phyloP scores from a whole-genome alignment of 1,140 invertebrate genomes.

The Drosophila ficusphila region DNA sequence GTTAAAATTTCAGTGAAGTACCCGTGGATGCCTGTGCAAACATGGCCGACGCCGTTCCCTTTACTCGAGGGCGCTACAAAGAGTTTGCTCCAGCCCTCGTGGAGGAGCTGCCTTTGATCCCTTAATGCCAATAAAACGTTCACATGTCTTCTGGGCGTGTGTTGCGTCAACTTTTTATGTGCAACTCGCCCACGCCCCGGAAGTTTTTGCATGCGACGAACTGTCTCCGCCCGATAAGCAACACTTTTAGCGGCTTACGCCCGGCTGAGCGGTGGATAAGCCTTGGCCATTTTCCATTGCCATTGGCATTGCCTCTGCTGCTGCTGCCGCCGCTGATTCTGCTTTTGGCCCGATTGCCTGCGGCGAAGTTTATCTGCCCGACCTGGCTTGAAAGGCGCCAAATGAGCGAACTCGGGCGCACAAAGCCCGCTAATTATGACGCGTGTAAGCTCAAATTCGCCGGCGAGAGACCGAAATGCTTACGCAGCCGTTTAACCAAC shows the following conservation, averaged over 20 bases:
- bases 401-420: slow-evolving; percentile 51
- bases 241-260: slow-evolving; percentile 58
- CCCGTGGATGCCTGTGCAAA: slow-evolving; percentile 71
- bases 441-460: slow-evolving; percentile 49
- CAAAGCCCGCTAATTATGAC: slow-evolving; percentile 76
- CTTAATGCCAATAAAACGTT: slow-evolving; percentile 82
- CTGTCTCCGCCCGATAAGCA: slow-evolving; percentile 63
- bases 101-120: slow-evolving; percentile 63
- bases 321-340: not conserved
- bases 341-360: slow-evolving; percentile 15
- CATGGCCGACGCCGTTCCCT: slow-evolving; percentile 49
- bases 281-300: slow-evolving; percentile 23
- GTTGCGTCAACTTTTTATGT: slow-evolving; percentile 75
- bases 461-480: slow-evolving; percentile 38
- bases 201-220: slow-evolving; percentile 76
- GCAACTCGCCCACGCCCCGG: slow-evolving; percentile 8
- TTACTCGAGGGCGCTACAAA: slow-evolving; percentile 74
- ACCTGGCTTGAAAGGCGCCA: slow-evolving; percentile 54
- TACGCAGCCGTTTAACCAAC: slow-evolving; percentile 66
- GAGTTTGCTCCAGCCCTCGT: slow-evolving; percentile 49
- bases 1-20: slow-evolving; percentile 75
- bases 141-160: slow-evolving; percentile 74
- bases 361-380: slow-evolving; percentile 42
- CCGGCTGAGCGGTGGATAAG: slow-evolving; percentile 46
- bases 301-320: not conserved